Percentiles rank a stretch among this genome's conserved stretches.
Evolutionary conservation across 1,140 invertebrate genomes (phyloP).

Genomic region (Drosophila tristis): DNA sequence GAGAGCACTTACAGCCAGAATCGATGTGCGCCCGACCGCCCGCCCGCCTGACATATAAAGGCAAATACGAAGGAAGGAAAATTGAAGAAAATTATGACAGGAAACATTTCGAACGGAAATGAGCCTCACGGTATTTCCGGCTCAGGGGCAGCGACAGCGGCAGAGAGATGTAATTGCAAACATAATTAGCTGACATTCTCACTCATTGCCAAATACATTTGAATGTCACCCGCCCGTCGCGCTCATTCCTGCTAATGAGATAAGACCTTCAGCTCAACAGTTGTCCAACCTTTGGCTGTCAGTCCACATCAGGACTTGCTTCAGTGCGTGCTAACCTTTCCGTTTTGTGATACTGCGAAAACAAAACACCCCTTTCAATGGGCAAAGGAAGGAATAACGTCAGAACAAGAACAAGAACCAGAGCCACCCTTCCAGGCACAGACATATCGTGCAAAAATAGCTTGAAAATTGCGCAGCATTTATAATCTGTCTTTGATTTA

Average conservation of each 20-base stretch:
- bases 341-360: slow-evolving; percentile 15
- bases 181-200: slow-evolving; percentile 72
- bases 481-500: slow-evolving; percentile 82
- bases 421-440: slow-evolving; percentile 27
- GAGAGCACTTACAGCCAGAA: slow-evolving; percentile 59
- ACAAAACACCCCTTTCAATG: slow-evolving; percentile 10
- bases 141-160: slow-evolving; percentile 19
- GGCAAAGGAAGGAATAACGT: slow-evolving; percentile 2
- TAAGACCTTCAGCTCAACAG: slow-evolving; percentile 43
- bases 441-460: slow-evolving; percentile 53
- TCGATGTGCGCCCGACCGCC: slow-evolving; percentile 30
- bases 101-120: slow-evolving; percentile 74
- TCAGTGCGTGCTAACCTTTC: slow-evolving; percentile 58
- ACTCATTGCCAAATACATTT: slow-evolving; percentile 26
- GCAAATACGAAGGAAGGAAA: slow-evolving; percentile 28
- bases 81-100: slow-evolving; percentile 70
- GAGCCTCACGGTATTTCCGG: slow-evolving; percentile 64
- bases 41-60: neutral
- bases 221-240: slow-evolving; percentile 17
- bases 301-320: slow-evolving; percentile 19
- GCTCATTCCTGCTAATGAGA: neutral
- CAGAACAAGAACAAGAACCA: slow-evolving; percentile 12
- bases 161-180: slow-evolving; percentile 21
- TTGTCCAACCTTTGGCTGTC: slow-evolving; percentile 49
- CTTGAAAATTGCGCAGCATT: slow-evolving; percentile 78